These are phyloP conservation scores for Stenopsyche tienmushanensis DNA, from an alignment of 1,140 invertebrate genomes.

Conservation along the genomic window DNA sequence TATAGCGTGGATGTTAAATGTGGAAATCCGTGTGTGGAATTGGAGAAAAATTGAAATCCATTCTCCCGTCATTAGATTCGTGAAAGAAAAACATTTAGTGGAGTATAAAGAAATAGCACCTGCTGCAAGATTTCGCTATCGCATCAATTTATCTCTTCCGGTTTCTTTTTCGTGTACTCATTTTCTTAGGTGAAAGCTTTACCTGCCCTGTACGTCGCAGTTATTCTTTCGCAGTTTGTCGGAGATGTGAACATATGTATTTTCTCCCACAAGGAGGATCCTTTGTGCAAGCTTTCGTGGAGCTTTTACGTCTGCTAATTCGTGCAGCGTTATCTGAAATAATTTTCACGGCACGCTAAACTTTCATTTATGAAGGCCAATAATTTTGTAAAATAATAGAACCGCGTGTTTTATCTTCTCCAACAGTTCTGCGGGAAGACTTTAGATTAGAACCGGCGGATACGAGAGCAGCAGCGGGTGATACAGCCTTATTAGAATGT, in stretches of 20 bases:
- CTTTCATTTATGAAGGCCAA: no score
- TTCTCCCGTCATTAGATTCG: slow-evolving; percentile 18
- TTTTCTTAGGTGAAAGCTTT: neutral
- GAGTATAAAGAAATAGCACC: slow-evolving; percentile 37
- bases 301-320: no score
- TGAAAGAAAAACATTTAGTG: slow-evolving; percentile 38
- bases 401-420: no score
- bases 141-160: slow-evolving; percentile 34
- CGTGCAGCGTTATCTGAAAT: no score
- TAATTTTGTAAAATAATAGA: no score
- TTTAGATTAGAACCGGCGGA: slow-evolving; percentile 78
- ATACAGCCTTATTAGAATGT: slow-evolving; percentile 82
- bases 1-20: no score
- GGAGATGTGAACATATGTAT: slow-evolving; percentile 29
- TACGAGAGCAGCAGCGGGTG: slow-evolving; percentile 74
- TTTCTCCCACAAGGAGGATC: slow-evolving; percentile 32
- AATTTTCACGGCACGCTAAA: no score
- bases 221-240: slow-evolving; percentile 37
- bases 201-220: slow-evolving; percentile 9
- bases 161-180: slow-evolving; percentile 1
- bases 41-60: slow-evolving; percentile 39
- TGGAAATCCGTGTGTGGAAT: no score
- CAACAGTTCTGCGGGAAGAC: slow-evolving; percentile 82
- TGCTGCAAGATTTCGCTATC: slow-evolving; percentile 25
- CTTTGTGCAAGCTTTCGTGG: slow-evolving; percentile 29